These are phyloP conservation scores for Platyscapa corneri DNA, from an alignment of 1,140 invertebrate species.

Conservation along the genomic window DNA sequence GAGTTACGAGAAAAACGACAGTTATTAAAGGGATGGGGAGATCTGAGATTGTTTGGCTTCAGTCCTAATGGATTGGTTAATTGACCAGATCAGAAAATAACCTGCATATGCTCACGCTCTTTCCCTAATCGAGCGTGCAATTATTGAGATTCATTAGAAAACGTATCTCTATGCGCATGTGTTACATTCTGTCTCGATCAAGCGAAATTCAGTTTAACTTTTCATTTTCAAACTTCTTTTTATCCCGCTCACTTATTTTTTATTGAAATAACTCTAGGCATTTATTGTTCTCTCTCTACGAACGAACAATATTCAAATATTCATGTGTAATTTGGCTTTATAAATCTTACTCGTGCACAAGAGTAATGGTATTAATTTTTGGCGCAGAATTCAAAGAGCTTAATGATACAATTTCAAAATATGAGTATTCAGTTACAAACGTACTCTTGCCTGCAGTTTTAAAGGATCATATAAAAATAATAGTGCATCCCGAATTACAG, in stretches of 20 bases:
- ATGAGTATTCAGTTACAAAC: background rate
- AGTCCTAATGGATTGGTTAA: background rate
- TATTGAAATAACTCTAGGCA: too few relatives aligned
- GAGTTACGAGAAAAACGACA: background rate
- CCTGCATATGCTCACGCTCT: background rate
- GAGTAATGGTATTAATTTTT: background rate
- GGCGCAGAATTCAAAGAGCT: background rate
- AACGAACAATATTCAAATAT: too few relatives aligned
- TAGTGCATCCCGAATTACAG: too few relatives aligned
- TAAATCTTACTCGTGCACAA: background rate
- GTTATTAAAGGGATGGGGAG: background rate
- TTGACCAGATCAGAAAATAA: slow-evolving; percentile 2
- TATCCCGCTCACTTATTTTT: too few relatives aligned
- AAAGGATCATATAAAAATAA: background rate
- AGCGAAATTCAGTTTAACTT: background rate
- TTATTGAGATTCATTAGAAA: background rate
- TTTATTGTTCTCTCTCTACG: too few relatives aligned
- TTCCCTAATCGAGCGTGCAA: background rate
- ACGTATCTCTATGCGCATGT: background rate
- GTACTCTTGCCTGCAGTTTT: background rate
- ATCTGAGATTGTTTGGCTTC: background rate
- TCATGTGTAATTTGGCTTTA: too few relatives aligned
- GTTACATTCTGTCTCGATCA: too few relatives aligned
- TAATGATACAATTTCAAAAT: background rate
- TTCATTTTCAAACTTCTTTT: background rate